Conservation (phyloP, 2,797 vertebrate genomes). For the Glossophaga mutica region DNA sequence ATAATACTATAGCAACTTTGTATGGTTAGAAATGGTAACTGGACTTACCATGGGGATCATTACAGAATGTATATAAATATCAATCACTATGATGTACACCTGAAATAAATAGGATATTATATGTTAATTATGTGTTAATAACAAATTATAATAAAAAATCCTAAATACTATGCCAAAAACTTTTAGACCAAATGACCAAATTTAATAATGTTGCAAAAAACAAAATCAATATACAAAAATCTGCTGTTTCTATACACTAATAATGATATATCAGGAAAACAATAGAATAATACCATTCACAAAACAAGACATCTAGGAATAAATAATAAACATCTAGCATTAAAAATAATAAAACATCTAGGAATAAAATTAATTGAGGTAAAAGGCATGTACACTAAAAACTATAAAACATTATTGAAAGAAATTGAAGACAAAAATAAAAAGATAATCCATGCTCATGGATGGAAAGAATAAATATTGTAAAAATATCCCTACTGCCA, state of each 20-base stretch:
- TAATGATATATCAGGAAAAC: neutral
- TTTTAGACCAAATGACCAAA: neutral
- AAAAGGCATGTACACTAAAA: neutral
- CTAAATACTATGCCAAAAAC: neutral
- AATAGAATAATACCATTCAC: neutral
- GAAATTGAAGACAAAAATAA: neutral
- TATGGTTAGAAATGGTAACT: neutral
- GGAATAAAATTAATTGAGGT: neutral
- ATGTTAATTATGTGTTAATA: neutral
- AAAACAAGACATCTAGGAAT: neutral
- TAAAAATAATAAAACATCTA: neutral
- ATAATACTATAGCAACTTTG: neutral
- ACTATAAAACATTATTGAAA: neutral
- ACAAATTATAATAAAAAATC: neutral
- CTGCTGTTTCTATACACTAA: neutral
- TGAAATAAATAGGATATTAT: neutral
- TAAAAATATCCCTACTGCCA: neutral
- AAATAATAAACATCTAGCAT: too few relatives aligned
- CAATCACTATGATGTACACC: neutral
- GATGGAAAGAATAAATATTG: neutral
- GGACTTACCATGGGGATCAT: neutral
- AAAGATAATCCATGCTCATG: neutral
- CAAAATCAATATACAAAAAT: neutral
- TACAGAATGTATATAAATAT: neutral
- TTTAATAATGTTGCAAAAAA: neutral